A percentile compares a stretch with the other conserved stretches of the same genome.
Conservation (phyloP, 1,140 invertebrate genomes). For the Phenacoccus solenopsis region DNA sequence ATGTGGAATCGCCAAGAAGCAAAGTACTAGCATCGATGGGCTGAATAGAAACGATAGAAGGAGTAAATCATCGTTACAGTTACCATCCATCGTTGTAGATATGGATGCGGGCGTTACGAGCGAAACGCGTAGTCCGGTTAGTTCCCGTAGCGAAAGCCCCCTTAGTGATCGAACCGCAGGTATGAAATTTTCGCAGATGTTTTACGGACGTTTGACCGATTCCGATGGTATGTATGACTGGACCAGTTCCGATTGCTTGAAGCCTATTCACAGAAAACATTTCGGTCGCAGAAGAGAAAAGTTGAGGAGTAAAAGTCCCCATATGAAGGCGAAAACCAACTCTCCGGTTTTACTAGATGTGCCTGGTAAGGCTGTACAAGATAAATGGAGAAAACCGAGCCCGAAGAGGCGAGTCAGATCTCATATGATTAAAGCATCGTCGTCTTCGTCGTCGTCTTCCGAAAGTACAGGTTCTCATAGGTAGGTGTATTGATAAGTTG, state of each 20-base stretch:
- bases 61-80: slow-evolving; percentile 34
- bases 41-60: background rate
- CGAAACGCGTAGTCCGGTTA: slow-evolving; percentile 44
- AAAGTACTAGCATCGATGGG: background rate
- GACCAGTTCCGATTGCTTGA: slow-evolving; percentile 51
- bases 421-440: background rate
- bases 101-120: slow-evolving; percentile 31
- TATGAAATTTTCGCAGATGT: slow-evolving; percentile 50
- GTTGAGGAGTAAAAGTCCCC: background rate
- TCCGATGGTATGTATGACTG: slow-evolving; percentile 64
- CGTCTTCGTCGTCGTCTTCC: slow-evolving; percentile 1
- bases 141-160: slow-evolving; percentile 60
- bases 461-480: background rate
- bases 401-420: slow-evolving; percentile 14
- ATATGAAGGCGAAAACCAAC: background rate
- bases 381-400: slow-evolving; percentile 15
- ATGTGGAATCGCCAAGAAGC: slow-evolving; percentile 23
- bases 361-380: background rate
- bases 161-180: slow-evolving; percentile 51
- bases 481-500: background rate
- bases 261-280: background rate
- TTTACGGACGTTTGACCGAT: slow-evolving; percentile 54
- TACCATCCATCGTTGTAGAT: slow-evolving; percentile 49
- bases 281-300: background rate
- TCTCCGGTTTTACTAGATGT: background rate